A percentile compares a stretch with the other conserved stretches of the same genome.
Conservation (phyloP, 2,888 invertebrate genomes). For the Callosobruchus maculatus region DNA sequence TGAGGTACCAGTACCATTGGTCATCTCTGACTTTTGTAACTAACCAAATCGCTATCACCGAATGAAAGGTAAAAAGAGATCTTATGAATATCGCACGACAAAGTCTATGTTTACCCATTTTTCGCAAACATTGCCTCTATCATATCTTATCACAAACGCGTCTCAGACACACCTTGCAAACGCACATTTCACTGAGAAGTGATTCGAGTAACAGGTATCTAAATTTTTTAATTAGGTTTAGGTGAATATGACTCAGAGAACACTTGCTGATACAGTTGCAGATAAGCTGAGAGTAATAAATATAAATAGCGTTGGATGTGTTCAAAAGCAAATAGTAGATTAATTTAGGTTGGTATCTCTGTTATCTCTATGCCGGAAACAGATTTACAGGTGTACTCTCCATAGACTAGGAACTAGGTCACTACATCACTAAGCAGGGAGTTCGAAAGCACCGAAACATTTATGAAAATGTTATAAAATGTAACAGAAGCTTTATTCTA, state of each 20-base stretch:
- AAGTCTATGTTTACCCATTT: conserved; percentile 19
- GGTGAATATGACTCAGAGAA: background rate
- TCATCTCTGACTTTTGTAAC: conserved; percentile 20
- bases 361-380: no score
- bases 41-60: conserved; percentile 14
- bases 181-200: background rate
- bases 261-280: background rate
- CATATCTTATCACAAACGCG: no score
- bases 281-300: background rate
- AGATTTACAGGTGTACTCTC: no score
- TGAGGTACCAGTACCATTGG: conserved; percentile 22
- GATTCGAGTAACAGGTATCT: no score
- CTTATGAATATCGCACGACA: conserved; percentile 21
- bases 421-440: no score
- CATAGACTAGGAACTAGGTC: no score
- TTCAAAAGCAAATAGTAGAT: background rate
- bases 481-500: no score
- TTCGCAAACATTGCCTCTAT: background rate
- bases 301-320: no score
- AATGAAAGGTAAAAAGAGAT: conserved; percentile 16
- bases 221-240: background rate
- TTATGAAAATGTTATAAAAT: no score
- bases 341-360: background rate
- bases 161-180: background rate
- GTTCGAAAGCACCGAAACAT: no score